Evolutionary conservation across 2,797 vertebrate genomes (phyloP).

Genomic region (Schizothorax lantsangensis): DNA sequence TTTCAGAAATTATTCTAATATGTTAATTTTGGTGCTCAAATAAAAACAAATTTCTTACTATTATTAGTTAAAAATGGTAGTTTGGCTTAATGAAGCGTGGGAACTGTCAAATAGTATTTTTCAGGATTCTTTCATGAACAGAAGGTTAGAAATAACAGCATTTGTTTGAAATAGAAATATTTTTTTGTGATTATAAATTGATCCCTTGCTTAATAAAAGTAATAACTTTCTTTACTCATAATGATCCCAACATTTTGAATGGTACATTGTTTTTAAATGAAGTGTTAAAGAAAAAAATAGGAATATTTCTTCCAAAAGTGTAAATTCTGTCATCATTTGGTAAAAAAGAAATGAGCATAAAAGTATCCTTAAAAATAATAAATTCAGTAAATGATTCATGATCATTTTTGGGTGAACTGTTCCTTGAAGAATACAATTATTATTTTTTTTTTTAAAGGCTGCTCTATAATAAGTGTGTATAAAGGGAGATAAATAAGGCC

Average conservation of each 20-base stretch:
- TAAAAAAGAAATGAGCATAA: too few relatives aligned
- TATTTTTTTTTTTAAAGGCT: not conserved
- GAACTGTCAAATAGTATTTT: not conserved
- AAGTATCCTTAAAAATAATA: too few relatives aligned
- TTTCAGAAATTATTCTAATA: not conserved
- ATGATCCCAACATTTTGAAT: not conserved
- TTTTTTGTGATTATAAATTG: not conserved
- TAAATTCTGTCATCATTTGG: too few relatives aligned
- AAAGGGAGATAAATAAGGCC: constrained; percentile 9
- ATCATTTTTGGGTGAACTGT: too few relatives aligned
- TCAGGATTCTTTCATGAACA: not conserved
- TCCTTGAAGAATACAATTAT: too few relatives aligned
- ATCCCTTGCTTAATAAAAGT: not conserved
- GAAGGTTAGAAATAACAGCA: not conserved
- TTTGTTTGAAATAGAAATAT: not conserved
- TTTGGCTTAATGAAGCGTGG: not conserved
- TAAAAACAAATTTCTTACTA: too few relatives aligned
- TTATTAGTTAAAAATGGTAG: not conserved
- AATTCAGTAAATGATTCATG: too few relatives aligned
- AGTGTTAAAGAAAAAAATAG: not conserved
- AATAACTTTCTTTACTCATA: not conserved
- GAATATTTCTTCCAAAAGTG: too few relatives aligned
- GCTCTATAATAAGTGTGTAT: not conserved
- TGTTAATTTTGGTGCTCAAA: not conserved
- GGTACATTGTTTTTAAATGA: not conserved